Base-by-base conservation (phyloP, 2,113 vertebrate species). In the Dipodomys spectabilis region DNA sequence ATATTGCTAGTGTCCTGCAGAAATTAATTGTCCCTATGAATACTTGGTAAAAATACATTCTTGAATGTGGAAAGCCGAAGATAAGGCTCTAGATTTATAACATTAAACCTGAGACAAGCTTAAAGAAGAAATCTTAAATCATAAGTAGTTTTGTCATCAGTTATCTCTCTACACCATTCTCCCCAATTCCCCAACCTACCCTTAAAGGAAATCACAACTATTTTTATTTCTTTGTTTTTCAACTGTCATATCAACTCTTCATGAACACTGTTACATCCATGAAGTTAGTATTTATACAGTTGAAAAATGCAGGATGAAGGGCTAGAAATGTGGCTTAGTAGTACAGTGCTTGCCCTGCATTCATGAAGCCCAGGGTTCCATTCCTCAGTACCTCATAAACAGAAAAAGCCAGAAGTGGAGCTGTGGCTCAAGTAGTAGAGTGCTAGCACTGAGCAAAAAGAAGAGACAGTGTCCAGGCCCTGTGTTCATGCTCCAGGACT, bases 141-240 rank as follows among this genome's bases (percentile, higher is more conserved):
- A 91, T 4, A 11, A 77, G 69, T 64, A 78, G 44, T 12, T 92
- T 91, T 85, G 22, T 91, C 25, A 77, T 39, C 23, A 27, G 15
- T 69, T 28, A 79, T 60, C 49, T 71, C 79, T 78, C 84, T 78
- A 19, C 79, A 39, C 82, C 77, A 32, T 32, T 91, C 39, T 72
- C 44, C 18, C 39, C 23, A 7, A 6, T 2, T 44, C 32, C 44
- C 16, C 19, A 83, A 30, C 19, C 35, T 7, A 69, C 10, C 53
- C 27, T 68, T 53, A 84, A 53, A 53, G 49, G 67, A 88, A 89
- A 89, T 69, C 28, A 86, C 22, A 74, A 45, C 79, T 39, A n/a
- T 68, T 95, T 88, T 86, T 82, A 92, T 95, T 95, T 94, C 28
- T 94, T 96, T 95, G 62, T 74, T 90, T 82, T 91, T 45, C 64